These are phyloP conservation scores for Cremastinae sp. DNA, from an alignment of 2,888 invertebrate species.

Conservation along the genomic window DNA sequence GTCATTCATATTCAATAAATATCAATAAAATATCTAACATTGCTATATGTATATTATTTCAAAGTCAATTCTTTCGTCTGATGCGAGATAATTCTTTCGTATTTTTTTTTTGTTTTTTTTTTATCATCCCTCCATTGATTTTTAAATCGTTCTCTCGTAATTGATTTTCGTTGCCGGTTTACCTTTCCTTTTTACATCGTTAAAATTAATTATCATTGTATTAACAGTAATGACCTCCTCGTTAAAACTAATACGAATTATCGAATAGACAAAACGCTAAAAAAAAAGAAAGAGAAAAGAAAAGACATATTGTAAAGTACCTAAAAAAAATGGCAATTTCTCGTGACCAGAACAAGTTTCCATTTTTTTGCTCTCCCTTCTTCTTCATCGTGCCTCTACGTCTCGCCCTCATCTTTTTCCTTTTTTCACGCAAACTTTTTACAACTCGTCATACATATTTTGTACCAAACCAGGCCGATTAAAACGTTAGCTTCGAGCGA, in stretches of 20 bases:
- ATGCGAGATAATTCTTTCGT: conserved; percentile 67
- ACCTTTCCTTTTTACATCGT: conserved; percentile 71
- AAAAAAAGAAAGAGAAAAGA: conserved; percentile 59
- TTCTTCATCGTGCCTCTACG: conserved; percentile 15
- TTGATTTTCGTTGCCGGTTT: background rate
- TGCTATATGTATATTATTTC: conserved; percentile 74
- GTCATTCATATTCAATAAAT: conserved; percentile 75
- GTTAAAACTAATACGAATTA: conserved; percentile 69
- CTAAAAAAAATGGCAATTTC: conserved; percentile 79
- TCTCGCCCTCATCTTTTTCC: background rate
- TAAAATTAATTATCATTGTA: conserved; percentile 78
- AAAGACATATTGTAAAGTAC: conserved; percentile 68
- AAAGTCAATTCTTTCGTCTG: conserved; percentile 74
- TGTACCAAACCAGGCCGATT: conserved; percentile 80
- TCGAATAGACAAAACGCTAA: conserved; percentile 45
- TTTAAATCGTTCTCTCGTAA: conserved; percentile 57
- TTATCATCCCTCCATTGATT: conserved; percentile 7
- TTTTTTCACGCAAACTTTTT: conserved; percentile 74
- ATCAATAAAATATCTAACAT: conserved; percentile 80
- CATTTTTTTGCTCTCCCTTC: conserved; percentile 68
- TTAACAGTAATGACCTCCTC: conserved; percentile 76
- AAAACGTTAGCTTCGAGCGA: conserved; percentile 68
- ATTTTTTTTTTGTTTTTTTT: conserved; percentile 26
- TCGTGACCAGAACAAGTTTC: conserved; percentile 80
- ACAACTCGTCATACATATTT: conserved; percentile 78